Percentiles rank a stretch among this genome's conserved stretches.
Evolutionary conservation across 64 coral and sea anemone genomes (phyloP).

Genomic region (Montipora efflorescens): DNA sequence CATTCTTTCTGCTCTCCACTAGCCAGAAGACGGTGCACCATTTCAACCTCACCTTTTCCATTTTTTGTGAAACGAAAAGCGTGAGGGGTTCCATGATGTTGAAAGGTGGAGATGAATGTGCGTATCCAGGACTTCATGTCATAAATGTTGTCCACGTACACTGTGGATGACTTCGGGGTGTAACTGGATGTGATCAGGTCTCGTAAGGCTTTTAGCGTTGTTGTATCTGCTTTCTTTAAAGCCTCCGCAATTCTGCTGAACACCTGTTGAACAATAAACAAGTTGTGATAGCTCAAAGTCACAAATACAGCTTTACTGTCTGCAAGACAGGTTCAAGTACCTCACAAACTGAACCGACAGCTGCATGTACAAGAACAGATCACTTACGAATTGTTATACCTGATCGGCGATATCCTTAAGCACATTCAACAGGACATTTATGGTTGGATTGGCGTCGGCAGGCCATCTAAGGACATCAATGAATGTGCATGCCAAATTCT

Average conservation of each 20-base stretch:
- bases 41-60: conserved; percentile 5
- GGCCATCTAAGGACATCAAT: conserved; percentile 45
- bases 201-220: conserved; percentile 5
- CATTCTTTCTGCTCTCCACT: neutral
- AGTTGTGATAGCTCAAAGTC: neutral
- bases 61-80: conserved; percentile 37
- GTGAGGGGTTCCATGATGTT: conserved; percentile 51
- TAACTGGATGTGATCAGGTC: neutral
- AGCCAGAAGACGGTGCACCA: neutral
- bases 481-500: conserved; percentile 21
- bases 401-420: neutral
- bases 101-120: conserved; percentile 34
- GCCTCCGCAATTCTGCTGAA: conserved; percentile 56
- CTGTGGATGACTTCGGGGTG: conserved; percentile 11
- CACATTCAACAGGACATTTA: conserved; percentile 3
- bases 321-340: too few relatives aligned
- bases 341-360: too few relatives aligned
- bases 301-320: neutral
- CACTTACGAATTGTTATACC: neutral
- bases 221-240: conserved; percentile 22
- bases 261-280: conserved; percentile 30
- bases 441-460: conserved; percentile 43
- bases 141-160: conserved; percentile 58
- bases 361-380: too few relatives aligned
- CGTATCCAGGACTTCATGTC: conserved; percentile 62